Evolutionary conservation across 2,113 vertebrate genomes (phyloP).

Genomic region (Tetrax tetrax): DNA sequence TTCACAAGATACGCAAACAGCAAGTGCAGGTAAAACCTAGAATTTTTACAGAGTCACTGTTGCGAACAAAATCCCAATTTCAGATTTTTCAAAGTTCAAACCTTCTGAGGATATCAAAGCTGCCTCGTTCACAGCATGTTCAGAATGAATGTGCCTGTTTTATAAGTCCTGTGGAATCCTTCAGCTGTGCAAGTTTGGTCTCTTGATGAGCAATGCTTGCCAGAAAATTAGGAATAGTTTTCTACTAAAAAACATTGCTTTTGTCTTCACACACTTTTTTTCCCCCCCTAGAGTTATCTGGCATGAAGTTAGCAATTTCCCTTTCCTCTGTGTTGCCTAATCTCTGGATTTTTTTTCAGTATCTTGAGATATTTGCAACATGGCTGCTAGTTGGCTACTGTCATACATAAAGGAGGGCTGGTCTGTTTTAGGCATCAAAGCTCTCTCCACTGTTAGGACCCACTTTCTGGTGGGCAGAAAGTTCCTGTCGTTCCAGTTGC

Average conservation of each 20-base stretch:
- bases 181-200: neutral
- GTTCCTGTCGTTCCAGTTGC: neutral
- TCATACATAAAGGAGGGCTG: neutral
- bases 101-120: neutral
- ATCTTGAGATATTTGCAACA: neutral
- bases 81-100: neutral
- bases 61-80: neutral
- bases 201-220: neutral
- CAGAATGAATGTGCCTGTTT: neutral
- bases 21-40: neutral
- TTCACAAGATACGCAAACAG: neutral
- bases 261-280: neutral
- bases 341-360: neutral
- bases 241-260: constrained; percentile 54
- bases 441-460: neutral
- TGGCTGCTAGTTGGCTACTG: neutral
- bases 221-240: constrained; percentile 34
- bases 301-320: neutral
- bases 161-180: neutral
- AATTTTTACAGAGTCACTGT: neutral
- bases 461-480: neutral
- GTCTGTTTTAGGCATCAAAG: neutral
- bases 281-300: neutral
- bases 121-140: neutral
- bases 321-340: neutral